Percentiles rank a stretch among this genome's conserved stretches.
phyloP scores from a whole-genome alignment of 2,888 invertebrate genomes.

The Aphodius sticticus region DNA sequence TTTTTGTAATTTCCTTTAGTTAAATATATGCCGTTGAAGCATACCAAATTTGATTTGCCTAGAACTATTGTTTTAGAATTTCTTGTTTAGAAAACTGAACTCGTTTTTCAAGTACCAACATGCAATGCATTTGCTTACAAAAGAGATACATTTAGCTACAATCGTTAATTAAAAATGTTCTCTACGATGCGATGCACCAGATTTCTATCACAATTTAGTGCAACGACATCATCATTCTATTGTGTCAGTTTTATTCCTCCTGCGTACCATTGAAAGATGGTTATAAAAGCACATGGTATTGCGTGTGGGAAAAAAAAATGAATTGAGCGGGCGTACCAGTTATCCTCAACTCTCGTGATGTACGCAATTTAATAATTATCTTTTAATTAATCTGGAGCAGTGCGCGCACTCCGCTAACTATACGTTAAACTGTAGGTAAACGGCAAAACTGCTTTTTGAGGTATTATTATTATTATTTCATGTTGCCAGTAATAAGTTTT shows the following conservation, averaged over 20 bases:
- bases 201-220: not conserved
- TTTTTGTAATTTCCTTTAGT: no score
- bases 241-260: not conserved
- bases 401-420: not conserved
- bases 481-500: no score
- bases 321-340: not conserved
- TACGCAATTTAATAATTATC: not conserved
- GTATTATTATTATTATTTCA: no score
- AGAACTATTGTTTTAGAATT: no score
- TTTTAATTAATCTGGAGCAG: not conserved
- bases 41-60: no score
- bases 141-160: not conserved
- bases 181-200: not conserved
- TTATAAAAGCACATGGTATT: not conserved
- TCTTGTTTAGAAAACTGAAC: no score
- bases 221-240: not conserved
- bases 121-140: no score
- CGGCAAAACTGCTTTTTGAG: no score
- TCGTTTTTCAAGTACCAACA: no score
- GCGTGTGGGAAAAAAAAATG: conserved; percentile 4
- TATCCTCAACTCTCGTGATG: not conserved
- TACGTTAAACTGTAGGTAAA: not conserved
- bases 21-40: no score
- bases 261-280: not conserved
- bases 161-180: not conserved